Evolutionary conservation across 2,888 invertebrate genomes (phyloP), one percentile per base, ranked within the genome.

Genomic region (Sturmia bella): DNA sequence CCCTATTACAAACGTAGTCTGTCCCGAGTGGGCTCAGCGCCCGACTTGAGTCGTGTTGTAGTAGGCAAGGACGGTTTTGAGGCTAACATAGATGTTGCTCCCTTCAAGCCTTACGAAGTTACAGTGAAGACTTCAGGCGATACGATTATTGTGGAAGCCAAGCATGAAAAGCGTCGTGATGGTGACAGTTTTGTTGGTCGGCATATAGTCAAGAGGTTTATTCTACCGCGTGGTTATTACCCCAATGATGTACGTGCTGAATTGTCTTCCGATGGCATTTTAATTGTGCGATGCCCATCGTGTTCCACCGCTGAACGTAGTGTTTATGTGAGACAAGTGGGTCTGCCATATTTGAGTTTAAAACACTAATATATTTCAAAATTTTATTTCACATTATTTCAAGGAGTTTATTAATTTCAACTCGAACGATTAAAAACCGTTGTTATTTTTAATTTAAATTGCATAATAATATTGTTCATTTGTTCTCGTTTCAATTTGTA

Each of bases 181-280:
- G 93, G 94, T 43, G 94, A 94, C 85, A 96, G 95, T 0, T 94
- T 91, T 89, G 94, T 97, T 69, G 95, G 96, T 5, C 93, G 97
- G 17, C 96, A 97, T 89, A 96, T 97, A 89, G 93, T 93, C 2
- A 93, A 97, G 82, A 92, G 92, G 56, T 95, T 95, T 87, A 91
- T 94, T 85, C 91, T 95, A 50, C 95, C 95, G 0, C 91, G 93
- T 24, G 94, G 93, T 39, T 94, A 94, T 85, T 95, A 96, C 84
- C 92, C 94, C 7, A 93, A 94, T 9, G 94, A 94, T 85, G 93
- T 97, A 1, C 92, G 94, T 61, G 96, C 96, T 75, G 89, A 90
- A 75, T 86, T 90, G 27, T 86, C 89, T 66, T 88, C 90, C 92
- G 96, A 97, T 88, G 97, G 96, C 13, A 94, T 96, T 56, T 92